Conservation (phyloP, 1,140 invertebrate species). For the Apis laboriosa region DNA sequence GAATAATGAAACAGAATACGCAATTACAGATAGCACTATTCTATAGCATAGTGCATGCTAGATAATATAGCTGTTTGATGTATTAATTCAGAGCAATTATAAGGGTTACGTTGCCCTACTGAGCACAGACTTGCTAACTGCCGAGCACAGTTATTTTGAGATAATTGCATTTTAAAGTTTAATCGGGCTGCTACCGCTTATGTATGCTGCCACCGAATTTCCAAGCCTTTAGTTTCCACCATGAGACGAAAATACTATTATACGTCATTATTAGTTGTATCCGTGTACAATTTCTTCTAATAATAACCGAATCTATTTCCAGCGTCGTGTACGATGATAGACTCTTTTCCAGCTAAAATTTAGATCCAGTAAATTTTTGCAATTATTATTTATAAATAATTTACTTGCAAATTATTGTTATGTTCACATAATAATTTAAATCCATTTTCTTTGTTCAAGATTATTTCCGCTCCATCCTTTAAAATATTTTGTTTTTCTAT, state of each 20-base stretch:
- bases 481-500: neutral
- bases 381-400: neutral
- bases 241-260: slow-evolving; percentile 15
- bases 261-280: slow-evolving; percentile 5
- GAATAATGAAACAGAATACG: slow-evolving; percentile 11
- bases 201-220: slow-evolving; percentile 13
- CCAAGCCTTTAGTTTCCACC: neutral
- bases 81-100: slow-evolving; percentile 44
- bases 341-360: neutral
- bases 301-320: neutral
- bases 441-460: neutral
- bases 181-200: slow-evolving; percentile 27
- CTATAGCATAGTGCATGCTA: neutral
- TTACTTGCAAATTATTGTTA: neutral
- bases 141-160: slow-evolving; percentile 42
- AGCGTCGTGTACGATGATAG: neutral
- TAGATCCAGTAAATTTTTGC: neutral
- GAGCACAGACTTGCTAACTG: slow-evolving; percentile 30
- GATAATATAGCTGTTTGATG: slow-evolving; percentile 46
- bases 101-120: slow-evolving; percentile 37
- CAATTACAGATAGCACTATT: slow-evolving; percentile 8
- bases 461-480: too few relatives aligned
- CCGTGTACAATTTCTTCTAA: slow-evolving; percentile 12
- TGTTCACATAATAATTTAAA: neutral
- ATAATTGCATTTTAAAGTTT: slow-evolving; percentile 53